A percentile compares a stretch with the other conserved stretches of the same genome.
These are phyloP conservation scores for Numida meleagris DNA, from an alignment of 2,113 vertebrate genomes.

Conservation along the genomic window DNA sequence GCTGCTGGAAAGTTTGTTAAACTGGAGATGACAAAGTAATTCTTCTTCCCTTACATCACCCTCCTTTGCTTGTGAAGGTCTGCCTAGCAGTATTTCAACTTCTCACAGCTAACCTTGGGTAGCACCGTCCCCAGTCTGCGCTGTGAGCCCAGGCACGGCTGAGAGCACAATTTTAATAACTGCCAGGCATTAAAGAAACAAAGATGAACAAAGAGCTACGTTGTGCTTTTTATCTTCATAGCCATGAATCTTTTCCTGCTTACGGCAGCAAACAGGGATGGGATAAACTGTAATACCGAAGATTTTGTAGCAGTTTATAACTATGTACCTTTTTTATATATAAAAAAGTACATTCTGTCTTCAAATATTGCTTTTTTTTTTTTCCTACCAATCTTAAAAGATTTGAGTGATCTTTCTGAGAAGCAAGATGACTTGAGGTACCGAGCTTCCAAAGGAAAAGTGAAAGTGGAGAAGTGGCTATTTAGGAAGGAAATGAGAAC, in stretches of 20 bases:
- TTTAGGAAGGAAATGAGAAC: conserved; percentile 1
- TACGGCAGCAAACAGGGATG: not conserved
- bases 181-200: not conserved
- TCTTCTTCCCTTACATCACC: not conserved
- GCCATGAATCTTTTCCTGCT: not conserved
- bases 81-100: not conserved
- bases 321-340: not conserved
- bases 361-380: not conserved
- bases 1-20: not conserved
- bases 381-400: not conserved
- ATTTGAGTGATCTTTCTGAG: not conserved
- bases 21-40: not conserved
- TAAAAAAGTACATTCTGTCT: not conserved
- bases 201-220: not conserved
- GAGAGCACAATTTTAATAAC: not conserved
- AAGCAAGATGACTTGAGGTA: not conserved
- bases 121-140: not conserved
- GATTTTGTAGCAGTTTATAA: not conserved
- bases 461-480: not conserved
- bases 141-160: not conserved
- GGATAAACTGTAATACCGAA: not conserved
- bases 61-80: not conserved
- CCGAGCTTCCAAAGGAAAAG: not conserved
- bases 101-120: not conserved
- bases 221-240: not conserved